Evolutionary conservation across 1,140 invertebrate species (phyloP).

Genomic region (Saccostrea echinata): DNA sequence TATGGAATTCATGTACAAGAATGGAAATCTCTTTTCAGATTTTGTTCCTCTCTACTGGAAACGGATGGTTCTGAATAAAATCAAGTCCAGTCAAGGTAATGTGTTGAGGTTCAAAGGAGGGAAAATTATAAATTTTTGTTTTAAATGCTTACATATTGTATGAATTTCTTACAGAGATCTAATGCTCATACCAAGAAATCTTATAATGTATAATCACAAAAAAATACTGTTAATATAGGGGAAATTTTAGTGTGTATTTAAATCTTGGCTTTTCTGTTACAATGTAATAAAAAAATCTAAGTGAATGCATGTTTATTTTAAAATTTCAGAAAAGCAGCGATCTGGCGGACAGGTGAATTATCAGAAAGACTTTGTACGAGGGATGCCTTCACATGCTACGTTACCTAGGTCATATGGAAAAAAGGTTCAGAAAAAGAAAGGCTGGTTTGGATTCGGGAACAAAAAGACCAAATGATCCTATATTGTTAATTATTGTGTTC

Average conservation of each 20-base stretch:
- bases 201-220: not conserved
- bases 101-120: not conserved
- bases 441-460: constrained; percentile 53
- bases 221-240: not conserved
- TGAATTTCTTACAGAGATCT: too few species aligned
- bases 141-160: too few species aligned
- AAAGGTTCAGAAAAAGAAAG: constrained; percentile 54
- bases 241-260: too few species aligned
- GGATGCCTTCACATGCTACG: constrained; percentile 57
- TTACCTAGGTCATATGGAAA: constrained; percentile 55
- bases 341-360: constrained; percentile 39
- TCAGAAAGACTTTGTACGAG: constrained; percentile 52
- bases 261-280: too few species aligned
- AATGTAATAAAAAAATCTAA: too few species aligned
- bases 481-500: not conserved
- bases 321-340: constrained; percentile 47
- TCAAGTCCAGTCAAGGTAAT: constrained; percentile 51
- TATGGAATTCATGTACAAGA: not conserved
- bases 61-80: constrained; percentile 51
- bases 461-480: constrained; percentile 39
- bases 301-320: not conserved
- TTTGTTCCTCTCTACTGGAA: constrained; percentile 59
- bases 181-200: not conserved
- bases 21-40: constrained; percentile 47
- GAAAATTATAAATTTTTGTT: not conserved